Evolutionary conservation across 2,888 invertebrate genomes (phyloP).

Genomic region (Dryocosmus kuriphilus): DNA sequence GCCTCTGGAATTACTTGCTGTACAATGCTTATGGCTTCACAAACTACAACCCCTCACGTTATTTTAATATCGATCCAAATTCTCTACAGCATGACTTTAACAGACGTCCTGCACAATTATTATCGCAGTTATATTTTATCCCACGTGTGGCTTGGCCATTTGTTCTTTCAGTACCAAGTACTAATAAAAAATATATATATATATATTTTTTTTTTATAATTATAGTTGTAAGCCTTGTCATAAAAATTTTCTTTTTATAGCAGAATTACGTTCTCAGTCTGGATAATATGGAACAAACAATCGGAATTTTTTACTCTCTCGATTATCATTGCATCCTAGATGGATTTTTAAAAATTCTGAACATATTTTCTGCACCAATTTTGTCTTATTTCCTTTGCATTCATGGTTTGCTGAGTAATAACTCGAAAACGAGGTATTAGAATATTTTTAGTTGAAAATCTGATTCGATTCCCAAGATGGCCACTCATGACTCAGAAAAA

Average conservation of each 20-base stretch:
- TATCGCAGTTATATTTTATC: slow-evolving; percentile 16
- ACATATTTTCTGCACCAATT: slow-evolving; percentile 89
- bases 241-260: background rate
- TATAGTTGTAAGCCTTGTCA: background rate
- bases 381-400: slow-evolving; percentile 82
- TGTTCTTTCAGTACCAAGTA: slow-evolving; percentile 32
- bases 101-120: background rate
- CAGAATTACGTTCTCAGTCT: slow-evolving; percentile 10
- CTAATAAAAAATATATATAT: background rate
- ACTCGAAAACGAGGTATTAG: slow-evolving; percentile 14
- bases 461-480: background rate
- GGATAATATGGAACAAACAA: slow-evolving; percentile 6
- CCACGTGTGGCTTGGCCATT: slow-evolving; percentile 26
- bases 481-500: too few relatives aligned
- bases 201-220: background rate
- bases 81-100: background rate
- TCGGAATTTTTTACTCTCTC: slow-evolving; percentile 92
- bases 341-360: slow-evolving; percentile 85
- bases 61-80: slow-evolving; percentile 31
- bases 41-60: background rate
- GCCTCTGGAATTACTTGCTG: background rate
- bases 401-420: slow-evolving; percentile 59
- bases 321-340: slow-evolving; percentile 87
- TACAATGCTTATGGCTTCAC: background rate
- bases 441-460: background rate